phyloP scores from a whole-genome alignment of 1,140 invertebrate species.

The Atopsyche davidsoni region DNA sequence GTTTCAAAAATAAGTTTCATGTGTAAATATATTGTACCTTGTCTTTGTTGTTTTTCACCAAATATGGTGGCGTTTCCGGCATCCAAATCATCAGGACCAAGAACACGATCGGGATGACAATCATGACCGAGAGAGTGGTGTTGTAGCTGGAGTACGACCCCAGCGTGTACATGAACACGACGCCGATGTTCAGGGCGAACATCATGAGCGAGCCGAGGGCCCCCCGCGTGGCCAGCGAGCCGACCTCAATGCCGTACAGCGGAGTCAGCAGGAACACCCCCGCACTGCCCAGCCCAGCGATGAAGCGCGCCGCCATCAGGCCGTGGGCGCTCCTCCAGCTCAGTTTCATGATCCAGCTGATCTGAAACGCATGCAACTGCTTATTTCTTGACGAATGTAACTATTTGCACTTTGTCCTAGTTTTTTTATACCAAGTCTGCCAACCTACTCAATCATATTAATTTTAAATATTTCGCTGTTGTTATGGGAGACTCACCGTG shows the following conservation, averaged over 20 bases:
- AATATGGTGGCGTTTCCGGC: conserved; percentile 53
- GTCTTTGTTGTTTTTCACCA: conserved; percentile 13
- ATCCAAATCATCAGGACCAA: conserved; percentile 33
- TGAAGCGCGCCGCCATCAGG: conserved; percentile 30
- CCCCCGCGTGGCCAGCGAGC: conserved; percentile 48
- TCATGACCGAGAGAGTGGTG: neutral
- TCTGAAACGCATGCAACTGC: conserved; percentile 4
- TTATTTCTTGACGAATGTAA: neutral
- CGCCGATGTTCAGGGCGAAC: conserved; percentile 50
- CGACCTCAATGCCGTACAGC: conserved; percentile 53
- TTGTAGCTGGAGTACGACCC: conserved; percentile 44
- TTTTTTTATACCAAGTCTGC: no score
- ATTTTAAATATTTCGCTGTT: no score
- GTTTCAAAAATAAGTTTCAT: no score
- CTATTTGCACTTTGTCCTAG: neutral
- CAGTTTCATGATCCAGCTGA: conserved; percentile 8
- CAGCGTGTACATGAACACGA: conserved; percentile 46
- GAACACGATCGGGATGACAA: conserved; percentile 38
- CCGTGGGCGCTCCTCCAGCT: conserved; percentile 6
- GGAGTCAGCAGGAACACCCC: conserved; percentile 44
- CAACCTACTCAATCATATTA: no score
- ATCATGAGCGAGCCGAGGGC: conserved; percentile 45
- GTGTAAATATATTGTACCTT: neutral
- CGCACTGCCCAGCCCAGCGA: conserved; percentile 45
- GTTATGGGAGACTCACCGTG: conserved; percentile 34